Evolutionary conservation across 2,113 vertebrate genomes (phyloP).

Genomic region (Geococcyx californianus): DNA sequence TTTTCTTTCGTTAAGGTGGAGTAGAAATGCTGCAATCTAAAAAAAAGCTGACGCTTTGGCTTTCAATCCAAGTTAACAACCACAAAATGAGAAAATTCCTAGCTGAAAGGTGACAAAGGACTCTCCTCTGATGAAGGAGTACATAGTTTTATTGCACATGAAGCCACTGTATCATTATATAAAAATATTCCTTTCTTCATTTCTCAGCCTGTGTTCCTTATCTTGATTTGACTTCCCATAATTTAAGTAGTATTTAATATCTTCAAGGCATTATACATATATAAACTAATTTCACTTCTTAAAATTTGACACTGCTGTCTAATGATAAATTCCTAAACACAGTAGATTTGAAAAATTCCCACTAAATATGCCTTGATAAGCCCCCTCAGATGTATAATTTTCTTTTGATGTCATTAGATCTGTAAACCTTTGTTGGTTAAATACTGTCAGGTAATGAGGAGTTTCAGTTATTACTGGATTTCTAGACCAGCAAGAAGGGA

Average conservation of each 20-base stretch:
- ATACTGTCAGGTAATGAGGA: background rate
- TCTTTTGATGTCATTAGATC: background rate
- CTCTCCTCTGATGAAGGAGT: background rate
- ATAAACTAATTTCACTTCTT: conserved; percentile 37
- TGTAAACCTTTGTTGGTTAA: background rate
- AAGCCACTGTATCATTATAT: background rate
- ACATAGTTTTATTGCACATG: background rate
- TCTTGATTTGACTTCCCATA: background rate
- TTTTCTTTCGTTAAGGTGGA: background rate
- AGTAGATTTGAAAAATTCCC: conserved; percentile 17
- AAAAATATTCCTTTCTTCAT: background rate
- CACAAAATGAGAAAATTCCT: background rate
- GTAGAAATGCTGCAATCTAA: background rate
- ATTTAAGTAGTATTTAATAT: conserved; percentile 18
- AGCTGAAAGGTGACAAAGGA: background rate
- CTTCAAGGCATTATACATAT: conserved; percentile 1
- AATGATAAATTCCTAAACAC: conserved; percentile 16
- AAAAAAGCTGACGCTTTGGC: background rate
- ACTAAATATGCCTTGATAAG: background rate
- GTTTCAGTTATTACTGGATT: background rate
- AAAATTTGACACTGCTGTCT: conserved; percentile 23
- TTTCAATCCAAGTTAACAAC: background rate
- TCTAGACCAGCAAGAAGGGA: background rate
- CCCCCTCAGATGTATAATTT: background rate
- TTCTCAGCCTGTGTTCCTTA: background rate